A percentile compares a stretch with the other conserved stretches of the same genome.
phyloP scores from a whole-genome alignment of 2,888 invertebrate species.

The Parnassius orleans region DNA sequence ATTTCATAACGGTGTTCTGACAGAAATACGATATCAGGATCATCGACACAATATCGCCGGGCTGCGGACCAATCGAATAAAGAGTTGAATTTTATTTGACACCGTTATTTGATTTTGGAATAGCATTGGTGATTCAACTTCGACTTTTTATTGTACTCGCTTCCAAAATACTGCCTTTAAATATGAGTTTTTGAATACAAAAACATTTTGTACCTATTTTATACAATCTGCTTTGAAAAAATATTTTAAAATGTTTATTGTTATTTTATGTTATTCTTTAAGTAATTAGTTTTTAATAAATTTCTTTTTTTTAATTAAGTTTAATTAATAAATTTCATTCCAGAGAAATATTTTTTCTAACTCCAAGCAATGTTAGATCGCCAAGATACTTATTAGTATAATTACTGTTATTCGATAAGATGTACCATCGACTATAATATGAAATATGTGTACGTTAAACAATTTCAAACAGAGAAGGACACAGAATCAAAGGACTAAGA shows the following conservation, averaged over 20 bases:
- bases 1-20: background rate
- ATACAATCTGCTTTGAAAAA: background rate
- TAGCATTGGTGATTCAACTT: background rate
- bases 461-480: no score
- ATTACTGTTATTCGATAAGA: no score
- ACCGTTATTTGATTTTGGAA: slow-evolving; percentile 11
- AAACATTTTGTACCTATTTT: background rate
- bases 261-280: no score
- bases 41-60: slow-evolving; percentile 6
- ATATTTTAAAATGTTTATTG: background rate
- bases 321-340: no score
- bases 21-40: slow-evolving; percentile 2
- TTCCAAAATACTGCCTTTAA: background rate
- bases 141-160: background rate
- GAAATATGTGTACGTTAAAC: no score
- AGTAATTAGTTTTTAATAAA: no score
- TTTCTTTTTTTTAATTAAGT: no score
- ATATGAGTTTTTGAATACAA: background rate
- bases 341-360: no score
- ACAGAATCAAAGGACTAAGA: no score
- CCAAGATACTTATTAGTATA: no score
- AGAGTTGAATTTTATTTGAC: slow-evolving; percentile 18
- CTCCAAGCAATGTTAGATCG: no score
- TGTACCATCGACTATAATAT: no score
- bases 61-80: slow-evolving; percentile 7